phyloP scores from a whole-genome alignment of 2,888 invertebrate species.

The Alloplasta piceator region DNA sequence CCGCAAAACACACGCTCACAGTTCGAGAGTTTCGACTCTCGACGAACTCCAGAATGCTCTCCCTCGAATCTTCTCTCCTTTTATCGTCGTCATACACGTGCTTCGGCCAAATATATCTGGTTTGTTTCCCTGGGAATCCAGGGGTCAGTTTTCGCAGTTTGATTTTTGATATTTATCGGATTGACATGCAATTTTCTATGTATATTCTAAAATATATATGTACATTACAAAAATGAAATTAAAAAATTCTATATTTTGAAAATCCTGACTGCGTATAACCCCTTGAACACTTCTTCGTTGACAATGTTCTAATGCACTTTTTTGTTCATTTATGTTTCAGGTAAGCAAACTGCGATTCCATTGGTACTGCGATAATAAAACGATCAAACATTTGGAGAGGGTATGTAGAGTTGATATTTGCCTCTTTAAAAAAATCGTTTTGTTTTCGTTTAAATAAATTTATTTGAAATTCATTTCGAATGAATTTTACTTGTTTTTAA shows the following conservation, averaged over 20 bases:
- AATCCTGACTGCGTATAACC: too few relatives aligned
- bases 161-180: too few relatives aligned
- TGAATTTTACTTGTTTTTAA: too few relatives aligned
- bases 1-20: not conserved
- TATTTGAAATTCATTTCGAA: too few relatives aligned
- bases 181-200: too few relatives aligned
- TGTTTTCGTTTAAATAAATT: too few relatives aligned
- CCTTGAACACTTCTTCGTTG: not conserved
- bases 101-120: not conserved
- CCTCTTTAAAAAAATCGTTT: too few relatives aligned
- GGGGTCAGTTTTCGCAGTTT: conserved; percentile 15
- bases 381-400: not conserved
- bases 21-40: not conserved
- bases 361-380: not conserved
- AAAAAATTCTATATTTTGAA: too few relatives aligned
- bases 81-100: not conserved
- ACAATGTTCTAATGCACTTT: not conserved
- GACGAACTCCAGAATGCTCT: not conserved
- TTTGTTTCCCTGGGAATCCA: not conserved
- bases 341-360: conserved; percentile 20
- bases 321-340: conserved; percentile 39
- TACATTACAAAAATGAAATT: too few relatives aligned
- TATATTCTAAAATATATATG: too few relatives aligned
- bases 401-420: not conserved
- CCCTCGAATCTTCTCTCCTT: not conserved